A percentile compares a stretch with the other conserved stretches of the same genome.
phyloP scores from a whole-genome alignment of 2,797 vertebrate genomes.

The Melanotaenia nigrans region DNA sequence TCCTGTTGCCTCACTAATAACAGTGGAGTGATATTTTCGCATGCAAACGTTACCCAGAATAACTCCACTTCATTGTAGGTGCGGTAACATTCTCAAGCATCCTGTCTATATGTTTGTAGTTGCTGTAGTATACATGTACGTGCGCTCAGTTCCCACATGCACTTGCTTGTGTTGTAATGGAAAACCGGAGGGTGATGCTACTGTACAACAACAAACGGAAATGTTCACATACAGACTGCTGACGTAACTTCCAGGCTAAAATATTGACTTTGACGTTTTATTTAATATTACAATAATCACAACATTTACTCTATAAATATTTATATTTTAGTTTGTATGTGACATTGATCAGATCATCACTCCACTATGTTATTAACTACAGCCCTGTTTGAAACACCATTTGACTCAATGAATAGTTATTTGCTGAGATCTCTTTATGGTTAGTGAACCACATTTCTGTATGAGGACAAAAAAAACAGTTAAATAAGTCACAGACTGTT shows the following conservation, averaged over 20 bases:
- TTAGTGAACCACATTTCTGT: background rate
- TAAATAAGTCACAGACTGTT: background rate
- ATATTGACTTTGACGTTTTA: slow-evolving; percentile 9
- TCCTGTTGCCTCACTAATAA: slow-evolving; percentile 12
- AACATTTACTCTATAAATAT: slow-evolving; percentile 3
- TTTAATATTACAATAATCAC: slow-evolving; percentile 7
- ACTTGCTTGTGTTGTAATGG: slow-evolving; percentile 30
- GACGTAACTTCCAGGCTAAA: background rate
- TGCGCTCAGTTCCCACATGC: slow-evolving; percentile 56
- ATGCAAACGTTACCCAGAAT: slow-evolving; percentile 3
- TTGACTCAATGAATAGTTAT: background rate
- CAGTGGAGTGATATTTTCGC: slow-evolving; percentile 15
- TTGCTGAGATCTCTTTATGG: background rate
- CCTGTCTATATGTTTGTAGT: slow-evolving; percentile 49
- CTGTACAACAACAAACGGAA: slow-evolving; percentile 15
- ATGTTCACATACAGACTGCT: slow-evolving; percentile 8
- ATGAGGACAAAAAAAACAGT: slow-evolving; percentile 1
- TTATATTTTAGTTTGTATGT: background rate
- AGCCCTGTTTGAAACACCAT: background rate
- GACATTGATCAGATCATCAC: background rate
- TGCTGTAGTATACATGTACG: slow-evolving; percentile 55
- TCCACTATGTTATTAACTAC: background rate
- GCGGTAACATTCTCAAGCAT: slow-evolving; percentile 20
- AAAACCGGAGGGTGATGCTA: slow-evolving; percentile 17
- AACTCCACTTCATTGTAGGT: background rate